These are phyloP conservation scores for Samia ricini DNA, from an alignment of 1,140 invertebrate genomes.

Conservation along the genomic window DNA sequence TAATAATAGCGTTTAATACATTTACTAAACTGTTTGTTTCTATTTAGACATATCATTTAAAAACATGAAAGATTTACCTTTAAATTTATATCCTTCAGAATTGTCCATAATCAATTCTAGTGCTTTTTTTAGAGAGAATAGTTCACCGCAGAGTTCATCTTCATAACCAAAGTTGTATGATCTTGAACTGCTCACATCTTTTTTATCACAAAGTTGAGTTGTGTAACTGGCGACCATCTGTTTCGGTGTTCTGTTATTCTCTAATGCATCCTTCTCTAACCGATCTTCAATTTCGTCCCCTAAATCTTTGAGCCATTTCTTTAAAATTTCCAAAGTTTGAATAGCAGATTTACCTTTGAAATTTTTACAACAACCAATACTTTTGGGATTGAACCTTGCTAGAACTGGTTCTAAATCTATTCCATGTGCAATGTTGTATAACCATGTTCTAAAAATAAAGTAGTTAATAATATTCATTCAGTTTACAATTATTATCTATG, in stretches of 20 bases:
- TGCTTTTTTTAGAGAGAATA: constrained; percentile 70
- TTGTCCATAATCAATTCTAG: constrained; percentile 79
- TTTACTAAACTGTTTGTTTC: not conserved
- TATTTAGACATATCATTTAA: not conserved
- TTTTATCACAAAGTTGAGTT: constrained; percentile 79
- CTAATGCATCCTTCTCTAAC: constrained; percentile 87
- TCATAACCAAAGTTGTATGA: constrained; percentile 79
- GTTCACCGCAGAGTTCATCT: constrained; percentile 77
- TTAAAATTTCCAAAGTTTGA: constrained; percentile 83
- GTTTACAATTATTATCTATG: not conserved
- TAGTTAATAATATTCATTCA: not conserved
- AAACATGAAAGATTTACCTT: constrained; percentile 33
- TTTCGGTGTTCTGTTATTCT: constrained; percentile 83
- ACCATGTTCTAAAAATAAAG: constrained; percentile 83
- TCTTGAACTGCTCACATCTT: constrained; percentile 79
- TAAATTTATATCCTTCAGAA: constrained; percentile 52
- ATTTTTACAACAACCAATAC: constrained; percentile 97
- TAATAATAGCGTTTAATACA: constrained; percentile 23
- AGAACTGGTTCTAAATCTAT: constrained; percentile 92
- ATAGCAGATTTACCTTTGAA: constrained; percentile 92
- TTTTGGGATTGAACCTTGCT: constrained; percentile 91
- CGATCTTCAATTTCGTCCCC: constrained; percentile 90
- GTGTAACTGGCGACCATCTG: constrained; percentile 80
- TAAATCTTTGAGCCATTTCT: constrained; percentile 90
- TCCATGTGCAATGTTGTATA: constrained; percentile 92